Conservation (phyloP, 1,140 invertebrate species). For the Paraescarpia echinospica region DNA sequence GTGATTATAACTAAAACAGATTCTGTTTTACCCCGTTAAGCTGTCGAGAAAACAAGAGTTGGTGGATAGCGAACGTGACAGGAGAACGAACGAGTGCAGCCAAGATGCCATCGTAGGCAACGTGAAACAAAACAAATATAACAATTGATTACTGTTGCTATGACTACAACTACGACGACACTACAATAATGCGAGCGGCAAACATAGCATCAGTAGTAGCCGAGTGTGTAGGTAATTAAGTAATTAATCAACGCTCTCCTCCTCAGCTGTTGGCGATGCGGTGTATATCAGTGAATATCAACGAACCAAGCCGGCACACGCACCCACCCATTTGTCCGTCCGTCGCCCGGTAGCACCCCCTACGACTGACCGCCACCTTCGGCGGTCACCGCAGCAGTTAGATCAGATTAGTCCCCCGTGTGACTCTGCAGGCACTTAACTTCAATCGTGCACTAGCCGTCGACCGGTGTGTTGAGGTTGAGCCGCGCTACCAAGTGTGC, state of each 20-base stretch:
- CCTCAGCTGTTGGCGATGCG: background rate
- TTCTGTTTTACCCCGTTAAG: background rate
- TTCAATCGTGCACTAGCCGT: background rate
- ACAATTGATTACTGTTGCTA: background rate
- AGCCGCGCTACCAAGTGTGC: background rate
- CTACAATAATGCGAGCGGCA: background rate
- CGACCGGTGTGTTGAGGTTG: background rate
- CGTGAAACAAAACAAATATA: background rate
- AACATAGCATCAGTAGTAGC: background rate
- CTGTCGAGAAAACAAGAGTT: background rate
- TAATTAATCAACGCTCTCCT: background rate
- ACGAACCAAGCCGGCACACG: background rate
- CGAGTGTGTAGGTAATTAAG: background rate
- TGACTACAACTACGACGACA: background rate
- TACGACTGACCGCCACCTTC: background rate
- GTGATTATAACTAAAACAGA: background rate
- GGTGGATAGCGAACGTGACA: background rate
- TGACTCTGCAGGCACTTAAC: background rate
- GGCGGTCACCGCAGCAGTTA: background rate
- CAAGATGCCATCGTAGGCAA: no score
- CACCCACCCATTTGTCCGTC: background rate
- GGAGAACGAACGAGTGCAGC: background rate
- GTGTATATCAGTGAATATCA: background rate
- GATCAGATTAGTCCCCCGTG: background rate
- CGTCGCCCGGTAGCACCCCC: background rate